Evolutionary conservation across 2,888 invertebrate species (phyloP).

Genomic region (Scaeva pyrastri): DNA sequence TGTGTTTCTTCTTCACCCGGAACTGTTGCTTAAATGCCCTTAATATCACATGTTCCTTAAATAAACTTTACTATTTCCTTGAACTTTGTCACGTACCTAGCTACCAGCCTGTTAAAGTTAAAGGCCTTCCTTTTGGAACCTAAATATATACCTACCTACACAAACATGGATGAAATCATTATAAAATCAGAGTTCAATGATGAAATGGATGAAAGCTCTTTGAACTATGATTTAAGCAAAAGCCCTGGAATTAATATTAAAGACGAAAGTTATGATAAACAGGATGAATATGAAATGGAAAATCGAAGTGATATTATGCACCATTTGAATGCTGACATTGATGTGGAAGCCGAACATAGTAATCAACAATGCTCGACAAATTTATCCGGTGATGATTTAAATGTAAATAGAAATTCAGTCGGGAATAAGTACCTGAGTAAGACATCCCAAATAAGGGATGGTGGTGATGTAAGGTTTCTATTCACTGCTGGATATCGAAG

Average conservation of each 20-base stretch:
- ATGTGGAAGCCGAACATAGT: not conserved
- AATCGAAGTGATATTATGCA: not conserved
- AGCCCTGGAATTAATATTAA: not conserved
- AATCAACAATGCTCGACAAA: not conserved
- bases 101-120: too few relatives aligned
- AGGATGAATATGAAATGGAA: not conserved
- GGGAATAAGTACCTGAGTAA: not conserved
- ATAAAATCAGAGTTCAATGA: slow-evolving; percentile 13
- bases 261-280: not conserved
- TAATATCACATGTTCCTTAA: too few relatives aligned
- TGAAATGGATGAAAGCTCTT: slow-evolving; percentile 12
- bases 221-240: not conserved
- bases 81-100: too few relatives aligned
- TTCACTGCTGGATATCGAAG: slow-evolving; percentile 23
- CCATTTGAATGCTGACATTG: not conserved
- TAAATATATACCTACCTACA: too few relatives aligned
- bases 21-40: not conserved
- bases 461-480: not conserved
- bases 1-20: not conserved
- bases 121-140: not conserved
- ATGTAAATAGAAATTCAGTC: not conserved
- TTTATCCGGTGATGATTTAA: not conserved
- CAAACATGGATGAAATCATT: not conserved
- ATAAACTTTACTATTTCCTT: too few relatives aligned
- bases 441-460: not conserved